Conservation (phyloP, 2,797 vertebrate species). For the Tokudaia muenninki region DNA sequence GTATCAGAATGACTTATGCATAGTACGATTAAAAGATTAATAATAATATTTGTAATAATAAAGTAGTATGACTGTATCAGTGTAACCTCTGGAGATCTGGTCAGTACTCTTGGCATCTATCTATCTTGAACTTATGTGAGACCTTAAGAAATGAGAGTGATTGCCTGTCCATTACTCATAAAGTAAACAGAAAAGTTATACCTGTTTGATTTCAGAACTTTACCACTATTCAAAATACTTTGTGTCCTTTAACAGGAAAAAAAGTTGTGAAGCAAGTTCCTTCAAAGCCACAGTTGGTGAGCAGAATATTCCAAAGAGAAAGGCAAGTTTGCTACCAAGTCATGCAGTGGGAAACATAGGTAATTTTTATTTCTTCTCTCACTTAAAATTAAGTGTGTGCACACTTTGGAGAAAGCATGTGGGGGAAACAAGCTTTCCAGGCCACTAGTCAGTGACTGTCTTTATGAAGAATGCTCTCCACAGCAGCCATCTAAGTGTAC, state of each 20-base stretch:
- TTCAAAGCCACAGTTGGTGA: slow-evolving; percentile 19
- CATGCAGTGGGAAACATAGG: neutral
- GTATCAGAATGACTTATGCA: neutral
- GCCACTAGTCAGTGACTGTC: neutral
- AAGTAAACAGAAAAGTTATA: slow-evolving; percentile 6
- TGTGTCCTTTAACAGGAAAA: neutral
- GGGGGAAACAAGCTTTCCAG: neutral
- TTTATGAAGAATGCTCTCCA: neutral
- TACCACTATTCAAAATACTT: slow-evolving; percentile 34
- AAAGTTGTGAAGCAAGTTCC: neutral
- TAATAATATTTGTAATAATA: neutral
- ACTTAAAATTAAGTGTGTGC: neutral
- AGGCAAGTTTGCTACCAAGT: neutral
- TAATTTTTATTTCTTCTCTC: neutral
- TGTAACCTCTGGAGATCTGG: neutral
- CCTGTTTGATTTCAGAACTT: neutral
- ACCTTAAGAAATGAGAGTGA: slow-evolving; percentile 1
- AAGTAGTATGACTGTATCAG: neutral
- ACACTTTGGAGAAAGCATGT: neutral
- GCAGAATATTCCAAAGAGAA: neutral
- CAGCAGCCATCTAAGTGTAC: neutral
- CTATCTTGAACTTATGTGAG: neutral
- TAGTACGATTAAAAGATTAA: neutral
- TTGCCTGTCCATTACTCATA: neutral
- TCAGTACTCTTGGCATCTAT: neutral